These are phyloP conservation scores for Neopelma chrysocephalum DNA, from an alignment of 2,797 vertebrate genomes.

Conservation along the genomic window DNA sequence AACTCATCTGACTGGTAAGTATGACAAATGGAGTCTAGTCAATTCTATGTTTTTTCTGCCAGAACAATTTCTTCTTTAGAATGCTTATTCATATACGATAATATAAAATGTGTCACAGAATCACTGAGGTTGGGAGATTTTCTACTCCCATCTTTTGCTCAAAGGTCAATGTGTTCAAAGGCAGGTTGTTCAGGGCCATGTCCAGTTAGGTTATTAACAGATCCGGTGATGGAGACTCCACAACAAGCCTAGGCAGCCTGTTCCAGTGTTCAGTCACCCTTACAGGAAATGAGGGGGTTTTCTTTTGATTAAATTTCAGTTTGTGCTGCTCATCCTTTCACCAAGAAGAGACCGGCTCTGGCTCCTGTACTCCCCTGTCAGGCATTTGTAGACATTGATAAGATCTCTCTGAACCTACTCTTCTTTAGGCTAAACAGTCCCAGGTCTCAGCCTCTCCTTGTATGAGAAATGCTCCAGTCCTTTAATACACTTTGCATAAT, in stretches of 20 bases:
- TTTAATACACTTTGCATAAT: neutral
- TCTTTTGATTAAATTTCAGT: neutral
- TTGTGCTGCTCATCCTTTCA: neutral
- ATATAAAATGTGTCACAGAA: neutral
- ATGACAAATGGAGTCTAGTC: neutral
- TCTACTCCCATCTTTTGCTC: neutral
- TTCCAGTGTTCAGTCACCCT: neutral
- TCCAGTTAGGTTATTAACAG: neutral
- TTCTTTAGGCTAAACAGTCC: neutral
- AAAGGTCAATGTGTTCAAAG: neutral
- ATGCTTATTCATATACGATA: neutral
- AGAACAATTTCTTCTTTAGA: neutral
- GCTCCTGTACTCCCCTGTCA: neutral
- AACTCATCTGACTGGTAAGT: neutral
- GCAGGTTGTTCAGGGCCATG: neutral
- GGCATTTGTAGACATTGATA: neutral
- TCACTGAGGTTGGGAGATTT: neutral
- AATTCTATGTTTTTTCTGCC: neutral
- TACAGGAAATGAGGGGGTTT: neutral
- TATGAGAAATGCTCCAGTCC: neutral
- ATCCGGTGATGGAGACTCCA: neutral
- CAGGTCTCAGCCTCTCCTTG: neutral
- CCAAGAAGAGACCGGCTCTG: neutral
- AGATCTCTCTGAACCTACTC: neutral
- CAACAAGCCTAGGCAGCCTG: neutral